phyloP scores from a whole-genome alignment of 2,888 invertebrate species.

The Sialis fuliginosa region DNA sequence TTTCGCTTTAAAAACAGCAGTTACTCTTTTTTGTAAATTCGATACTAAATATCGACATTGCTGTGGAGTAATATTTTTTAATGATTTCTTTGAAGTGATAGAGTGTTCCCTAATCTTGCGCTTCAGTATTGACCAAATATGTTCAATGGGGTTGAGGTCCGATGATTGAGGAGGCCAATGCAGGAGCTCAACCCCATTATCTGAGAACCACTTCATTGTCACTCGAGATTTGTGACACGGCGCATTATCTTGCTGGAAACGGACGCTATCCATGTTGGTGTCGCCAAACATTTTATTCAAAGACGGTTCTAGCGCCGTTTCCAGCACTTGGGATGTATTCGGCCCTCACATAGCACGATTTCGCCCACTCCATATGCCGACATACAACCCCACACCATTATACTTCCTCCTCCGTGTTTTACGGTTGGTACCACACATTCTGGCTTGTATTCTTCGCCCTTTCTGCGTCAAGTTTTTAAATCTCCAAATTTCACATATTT shows the following conservation, averaged over 20 bases:
- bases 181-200: neutral
- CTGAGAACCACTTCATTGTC: neutral
- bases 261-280: neutral
- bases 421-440: constrained; percentile 1
- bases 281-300: neutral
- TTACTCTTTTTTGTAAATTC: neutral
- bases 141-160: neutral
- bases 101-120: neutral
- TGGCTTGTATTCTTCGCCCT: neutral
- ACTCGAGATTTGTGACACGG: neutral
- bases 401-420: neutral
- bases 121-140: neutral
- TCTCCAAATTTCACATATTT: too few species aligned
- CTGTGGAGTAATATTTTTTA: neutral
- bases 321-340: neutral
- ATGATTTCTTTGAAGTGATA: neutral
- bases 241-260: neutral
- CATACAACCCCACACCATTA: neutral
- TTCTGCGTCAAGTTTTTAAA: too few species aligned
- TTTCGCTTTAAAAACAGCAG: neutral
- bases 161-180: neutral
- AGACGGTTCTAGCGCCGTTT: neutral
- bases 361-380: neutral
- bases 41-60: neutral
- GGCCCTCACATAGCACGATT: neutral